These are phyloP conservation scores for Xenotilapia flavipinnis DNA, from an alignment of 2,113 vertebrate species.

Conservation along the genomic window DNA sequence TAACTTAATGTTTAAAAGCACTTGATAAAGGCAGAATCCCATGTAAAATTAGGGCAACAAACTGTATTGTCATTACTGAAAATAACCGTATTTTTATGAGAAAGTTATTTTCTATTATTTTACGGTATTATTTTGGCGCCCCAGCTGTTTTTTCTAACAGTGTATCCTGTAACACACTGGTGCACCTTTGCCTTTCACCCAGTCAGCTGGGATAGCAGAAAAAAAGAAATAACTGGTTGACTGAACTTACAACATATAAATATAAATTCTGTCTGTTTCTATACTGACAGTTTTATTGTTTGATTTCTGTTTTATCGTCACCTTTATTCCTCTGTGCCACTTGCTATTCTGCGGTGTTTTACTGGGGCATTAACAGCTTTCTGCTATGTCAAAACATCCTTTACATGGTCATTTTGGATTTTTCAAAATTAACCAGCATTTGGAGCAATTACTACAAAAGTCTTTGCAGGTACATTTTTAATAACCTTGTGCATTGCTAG, in stretches of 20 bases:
- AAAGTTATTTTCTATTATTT: neutral
- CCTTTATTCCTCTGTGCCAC: too few relatives aligned
- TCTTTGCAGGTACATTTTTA: too few relatives aligned
- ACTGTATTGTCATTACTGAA: neutral
- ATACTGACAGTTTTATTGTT: neutral
- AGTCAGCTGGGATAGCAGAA: neutral
- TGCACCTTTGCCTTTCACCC: neutral
- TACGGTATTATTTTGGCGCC: neutral
- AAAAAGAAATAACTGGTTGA: neutral
- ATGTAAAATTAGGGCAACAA: neutral
- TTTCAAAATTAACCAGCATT: too few relatives aligned
- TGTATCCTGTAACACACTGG: neutral
- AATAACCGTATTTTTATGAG: neutral
- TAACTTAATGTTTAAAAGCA: neutral
- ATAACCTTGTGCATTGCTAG: too few relatives aligned
- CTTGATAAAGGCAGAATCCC: neutral
- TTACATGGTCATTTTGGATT: too few relatives aligned
- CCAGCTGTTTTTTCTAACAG: neutral
- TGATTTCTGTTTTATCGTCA: neutral
- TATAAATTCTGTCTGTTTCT: neutral
- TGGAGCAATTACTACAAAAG: too few relatives aligned
- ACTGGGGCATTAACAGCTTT: too few relatives aligned
- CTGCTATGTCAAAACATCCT: too few relatives aligned
- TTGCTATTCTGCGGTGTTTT: too few relatives aligned
- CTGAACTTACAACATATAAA: neutral